These are phyloP conservation scores for Macrostomum lignano DNA, from an alignment of 1,140 invertebrate genomes.

Conservation along the genomic window DNA sequence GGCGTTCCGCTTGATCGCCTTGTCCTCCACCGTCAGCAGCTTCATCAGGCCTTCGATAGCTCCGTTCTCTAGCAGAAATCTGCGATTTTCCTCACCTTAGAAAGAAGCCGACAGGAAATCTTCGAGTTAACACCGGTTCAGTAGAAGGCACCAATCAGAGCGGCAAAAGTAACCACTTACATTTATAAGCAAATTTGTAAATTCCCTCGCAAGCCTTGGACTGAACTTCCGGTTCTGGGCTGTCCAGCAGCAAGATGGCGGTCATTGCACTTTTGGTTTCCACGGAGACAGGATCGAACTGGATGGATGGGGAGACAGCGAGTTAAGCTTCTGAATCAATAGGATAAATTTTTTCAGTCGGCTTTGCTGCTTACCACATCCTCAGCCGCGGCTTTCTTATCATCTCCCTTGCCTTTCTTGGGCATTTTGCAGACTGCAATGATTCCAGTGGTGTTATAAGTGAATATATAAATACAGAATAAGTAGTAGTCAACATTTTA, in stretches of 20 bases:
- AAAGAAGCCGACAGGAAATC: not conserved
- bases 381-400: no score
- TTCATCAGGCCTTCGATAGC: constrained; percentile 16
- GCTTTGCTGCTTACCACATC: no score
- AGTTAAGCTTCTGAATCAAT: no score
- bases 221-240: constrained; percentile 25
- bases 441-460: no score
- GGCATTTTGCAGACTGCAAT: no score
- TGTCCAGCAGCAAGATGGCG: constrained; percentile 25
- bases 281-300: constrained; percentile 26
- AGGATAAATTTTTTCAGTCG: no score
- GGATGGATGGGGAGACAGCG: no score
- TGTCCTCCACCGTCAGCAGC: constrained; percentile 19
- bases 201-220: constrained; percentile 27
- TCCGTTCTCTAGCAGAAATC: constrained; percentile 17
- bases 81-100: constrained; percentile 27
- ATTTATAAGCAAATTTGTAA: constrained; percentile 27
- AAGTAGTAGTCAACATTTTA: no score
- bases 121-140: not conserved
- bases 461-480: no score
- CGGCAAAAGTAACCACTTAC: constrained; percentile 11
- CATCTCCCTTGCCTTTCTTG: no score
- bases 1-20: constrained; percentile 19
- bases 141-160: not conserved
- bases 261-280: constrained; percentile 23